These are phyloP conservation scores for Eristalis arbustorum DNA, from an alignment of 2,888 invertebrate species.

Conservation along the genomic window DNA sequence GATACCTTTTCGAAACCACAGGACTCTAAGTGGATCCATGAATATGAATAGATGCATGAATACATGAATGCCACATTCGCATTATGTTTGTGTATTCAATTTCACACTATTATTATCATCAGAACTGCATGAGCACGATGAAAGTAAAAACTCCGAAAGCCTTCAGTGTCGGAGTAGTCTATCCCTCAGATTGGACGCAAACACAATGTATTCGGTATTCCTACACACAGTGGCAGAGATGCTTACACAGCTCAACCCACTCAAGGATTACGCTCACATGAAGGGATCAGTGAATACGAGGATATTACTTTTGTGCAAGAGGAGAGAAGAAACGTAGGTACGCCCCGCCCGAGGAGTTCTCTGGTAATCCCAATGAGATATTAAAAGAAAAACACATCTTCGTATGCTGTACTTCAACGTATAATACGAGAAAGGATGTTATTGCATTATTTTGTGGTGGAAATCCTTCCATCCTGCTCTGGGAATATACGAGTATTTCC, in stretches of 20 bases:
- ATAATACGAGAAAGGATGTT: slow-evolving; percentile 3
- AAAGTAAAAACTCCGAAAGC: slow-evolving; percentile 5
- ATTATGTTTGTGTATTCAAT: slow-evolving; percentile 55
- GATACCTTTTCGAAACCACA: background rate
- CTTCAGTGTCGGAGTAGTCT: slow-evolving; percentile 7
- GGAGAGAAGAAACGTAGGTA: background rate
- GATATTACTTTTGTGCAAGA: slow-evolving; percentile 1
- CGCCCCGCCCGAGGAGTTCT: background rate
- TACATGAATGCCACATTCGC: slow-evolving; percentile 44
- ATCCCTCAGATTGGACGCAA: slow-evolving; percentile 38
- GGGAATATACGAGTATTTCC: background rate
- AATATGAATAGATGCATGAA: slow-evolving; percentile 53
- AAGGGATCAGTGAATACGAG: slow-evolving; percentile 33
- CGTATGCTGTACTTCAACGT: background rate
- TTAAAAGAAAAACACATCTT: slow-evolving; percentile 37
- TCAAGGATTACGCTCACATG: slow-evolving; percentile 34
- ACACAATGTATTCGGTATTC: slow-evolving; percentile 33
- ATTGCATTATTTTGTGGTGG: slow-evolving; percentile 23
- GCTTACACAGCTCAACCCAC: slow-evolving; percentile 27
- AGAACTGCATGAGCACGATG: slow-evolving; percentile 15
- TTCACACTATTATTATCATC: slow-evolving; percentile 40
- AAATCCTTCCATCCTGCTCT: background rate
- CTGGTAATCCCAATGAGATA: slow-evolving; percentile 21
- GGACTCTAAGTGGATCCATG: slow-evolving; percentile 44
- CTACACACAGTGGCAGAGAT: background rate